phyloP scores from a whole-genome alignment of 2,797 vertebrate species.

The Myiothlypis chrysogaster region DNA sequence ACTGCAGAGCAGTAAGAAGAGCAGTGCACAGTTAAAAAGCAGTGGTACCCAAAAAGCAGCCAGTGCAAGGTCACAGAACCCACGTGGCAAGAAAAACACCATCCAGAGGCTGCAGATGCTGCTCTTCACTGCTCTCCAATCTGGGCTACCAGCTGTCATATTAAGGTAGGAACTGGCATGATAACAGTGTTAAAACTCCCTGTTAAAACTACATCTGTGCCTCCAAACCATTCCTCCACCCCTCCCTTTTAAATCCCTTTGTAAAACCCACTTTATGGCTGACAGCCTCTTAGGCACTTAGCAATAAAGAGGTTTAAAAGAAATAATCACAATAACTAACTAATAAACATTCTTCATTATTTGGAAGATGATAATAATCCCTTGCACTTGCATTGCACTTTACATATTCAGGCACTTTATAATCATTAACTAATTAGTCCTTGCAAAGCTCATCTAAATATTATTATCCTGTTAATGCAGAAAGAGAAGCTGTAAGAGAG shows the following conservation, averaged over 20 bases:
- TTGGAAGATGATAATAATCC: conserved; percentile 54
- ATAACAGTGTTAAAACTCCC: neutral
- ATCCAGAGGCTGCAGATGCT: neutral
- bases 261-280: conserved; percentile 31
- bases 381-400: conserved; percentile 40
- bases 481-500: conserved; percentile 45
- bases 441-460: conserved; percentile 66
- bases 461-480: conserved; percentile 65
- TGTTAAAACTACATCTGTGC: neutral
- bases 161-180: neutral
- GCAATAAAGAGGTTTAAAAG: conserved; percentile 54
- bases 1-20: neutral
- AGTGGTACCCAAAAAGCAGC: neutral
- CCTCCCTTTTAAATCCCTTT: conserved; percentile 16
- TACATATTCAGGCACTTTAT: conserved; percentile 59
- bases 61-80: neutral
- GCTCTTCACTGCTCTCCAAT: neutral
- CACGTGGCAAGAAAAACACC: neutral
- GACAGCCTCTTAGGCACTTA: conserved; percentile 29
- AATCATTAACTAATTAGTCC: conserved; percentile 69
- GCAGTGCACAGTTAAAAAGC: too few species aligned
- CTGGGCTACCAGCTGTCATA: neutral
- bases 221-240: neutral
- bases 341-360: conserved; percentile 67
- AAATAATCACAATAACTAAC: conserved; percentile 61